Conservation (phyloP, 92 coral and sea anemone species). For the Zoanthus sansibaricus region DNA sequence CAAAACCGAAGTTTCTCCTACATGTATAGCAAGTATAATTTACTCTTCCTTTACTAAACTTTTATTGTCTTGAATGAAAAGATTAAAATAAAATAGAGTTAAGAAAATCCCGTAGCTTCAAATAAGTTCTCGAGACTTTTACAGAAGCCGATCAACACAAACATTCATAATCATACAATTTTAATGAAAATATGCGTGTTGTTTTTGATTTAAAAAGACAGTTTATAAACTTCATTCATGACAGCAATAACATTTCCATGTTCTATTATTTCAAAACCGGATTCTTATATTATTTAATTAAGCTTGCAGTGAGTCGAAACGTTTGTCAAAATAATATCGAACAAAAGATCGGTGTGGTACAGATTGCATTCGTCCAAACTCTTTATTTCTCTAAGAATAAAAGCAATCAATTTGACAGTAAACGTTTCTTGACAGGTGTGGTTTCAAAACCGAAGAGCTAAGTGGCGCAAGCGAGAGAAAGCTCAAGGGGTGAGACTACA, state of each 20-base stretch:
- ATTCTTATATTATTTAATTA: slow-evolving; percentile 16
- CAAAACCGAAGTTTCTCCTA: background rate
- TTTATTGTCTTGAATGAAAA: background rate
- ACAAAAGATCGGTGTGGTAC: background rate
- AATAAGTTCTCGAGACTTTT: background rate
- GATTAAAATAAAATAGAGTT: background rate
- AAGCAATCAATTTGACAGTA: no score
- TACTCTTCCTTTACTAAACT: background rate
- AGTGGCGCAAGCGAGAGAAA: slow-evolving; percentile 92
- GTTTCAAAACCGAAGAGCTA: slow-evolving; percentile 93
- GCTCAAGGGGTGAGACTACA: slow-evolving; percentile 91
- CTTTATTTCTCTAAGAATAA: background rate
- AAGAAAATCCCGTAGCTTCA: background rate
- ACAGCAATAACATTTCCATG: slow-evolving; percentile 20
- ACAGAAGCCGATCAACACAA: slow-evolving; percentile 27
- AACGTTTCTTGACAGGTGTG: slow-evolving; percentile 67
- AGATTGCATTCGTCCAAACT: background rate
- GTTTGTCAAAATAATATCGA: background rate
- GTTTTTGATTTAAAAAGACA: slow-evolving; percentile 37
- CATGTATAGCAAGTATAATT: background rate
- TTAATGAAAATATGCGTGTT: slow-evolving; percentile 55
- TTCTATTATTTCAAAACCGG: slow-evolving; percentile 6
- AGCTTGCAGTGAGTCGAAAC: background rate
- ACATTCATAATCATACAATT: slow-evolving; percentile 50
- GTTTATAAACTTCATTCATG: slow-evolving; percentile 36